Conservation (phyloP, 2,113 vertebrate species). For the Xiphias gladius region DNA sequence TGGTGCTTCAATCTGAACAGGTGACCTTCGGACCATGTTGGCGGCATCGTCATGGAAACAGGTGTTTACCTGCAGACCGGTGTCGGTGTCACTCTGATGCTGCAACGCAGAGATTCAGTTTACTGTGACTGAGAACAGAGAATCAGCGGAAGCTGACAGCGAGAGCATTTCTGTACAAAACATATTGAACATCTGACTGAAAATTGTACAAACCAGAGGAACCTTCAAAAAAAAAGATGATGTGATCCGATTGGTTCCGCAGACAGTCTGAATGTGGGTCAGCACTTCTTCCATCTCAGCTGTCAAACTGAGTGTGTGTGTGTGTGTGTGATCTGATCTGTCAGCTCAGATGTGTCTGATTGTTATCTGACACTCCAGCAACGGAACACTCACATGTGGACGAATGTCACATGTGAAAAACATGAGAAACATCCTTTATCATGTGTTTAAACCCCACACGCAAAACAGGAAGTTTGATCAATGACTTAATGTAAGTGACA, state of each 20-base stretch:
- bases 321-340: background rate
- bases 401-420: no score
- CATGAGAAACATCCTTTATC: no score
- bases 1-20: constrained; percentile 23
- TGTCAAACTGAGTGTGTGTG: constrained; percentile 10
- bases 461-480: background rate
- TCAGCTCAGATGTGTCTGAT: constrained; percentile 27
- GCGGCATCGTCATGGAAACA: constrained; percentile 1
- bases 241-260: background rate
- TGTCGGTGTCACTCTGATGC: background rate
- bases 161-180: no score
- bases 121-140: background rate
- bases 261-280: background rate
- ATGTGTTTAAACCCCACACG: background rate
- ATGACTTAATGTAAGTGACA: no score
- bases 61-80: background rate
- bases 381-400: background rate
- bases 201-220: no score
- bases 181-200: no score
- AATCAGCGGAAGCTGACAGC: no score
- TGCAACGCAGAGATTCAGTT: background rate
- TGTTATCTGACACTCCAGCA: background rate
- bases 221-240: constrained; percentile 10
- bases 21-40: constrained; percentile 58
- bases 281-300: constrained; percentile 35